Conservation (phyloP, 1,140 invertebrate genomes). For the Cotesia typhae region DNA sequence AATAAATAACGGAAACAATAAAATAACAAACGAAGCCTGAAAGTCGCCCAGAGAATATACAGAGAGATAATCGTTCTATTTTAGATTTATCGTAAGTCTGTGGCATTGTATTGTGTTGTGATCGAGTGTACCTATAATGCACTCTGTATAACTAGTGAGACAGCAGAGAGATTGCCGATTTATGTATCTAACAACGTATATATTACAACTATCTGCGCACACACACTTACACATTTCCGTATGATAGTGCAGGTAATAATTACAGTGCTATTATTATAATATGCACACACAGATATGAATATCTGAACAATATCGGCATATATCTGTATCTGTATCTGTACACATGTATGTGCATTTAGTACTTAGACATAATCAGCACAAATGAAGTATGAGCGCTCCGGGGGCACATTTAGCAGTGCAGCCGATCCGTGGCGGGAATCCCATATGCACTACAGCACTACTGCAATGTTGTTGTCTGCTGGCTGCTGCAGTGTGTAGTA, state of each 20-base stretch:
- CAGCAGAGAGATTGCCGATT: not conserved
- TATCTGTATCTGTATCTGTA: conserved; percentile 32
- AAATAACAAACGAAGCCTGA: too few relatives aligned
- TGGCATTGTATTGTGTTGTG: not conserved
- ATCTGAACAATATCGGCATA: not conserved
- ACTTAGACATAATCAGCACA: conserved; percentile 46
- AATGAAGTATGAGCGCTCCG: conserved; percentile 51
- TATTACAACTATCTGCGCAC: too few relatives aligned
- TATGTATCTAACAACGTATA: too few relatives aligned
- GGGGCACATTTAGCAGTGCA: conserved; percentile 43
- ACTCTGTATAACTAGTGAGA: conserved; percentile 15
- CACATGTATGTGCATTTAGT: not conserved
- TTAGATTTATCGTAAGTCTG: too few relatives aligned
- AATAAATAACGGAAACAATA: too few relatives aligned
- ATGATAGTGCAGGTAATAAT: not conserved
- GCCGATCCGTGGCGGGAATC: conserved; percentile 40
- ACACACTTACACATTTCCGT: too few relatives aligned
- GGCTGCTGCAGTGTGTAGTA: too few relatives aligned
- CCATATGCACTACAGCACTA: not conserved
- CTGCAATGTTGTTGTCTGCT: not conserved
- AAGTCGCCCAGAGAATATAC: too few relatives aligned
- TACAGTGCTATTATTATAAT: not conserved
- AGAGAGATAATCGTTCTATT: too few relatives aligned
- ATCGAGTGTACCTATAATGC: conserved; percentile 11
- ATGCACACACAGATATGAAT: too few relatives aligned